Evolutionary conservation across 2,888 invertebrate species (phyloP).

Genomic region (Balanococcus diminutus): DNA sequence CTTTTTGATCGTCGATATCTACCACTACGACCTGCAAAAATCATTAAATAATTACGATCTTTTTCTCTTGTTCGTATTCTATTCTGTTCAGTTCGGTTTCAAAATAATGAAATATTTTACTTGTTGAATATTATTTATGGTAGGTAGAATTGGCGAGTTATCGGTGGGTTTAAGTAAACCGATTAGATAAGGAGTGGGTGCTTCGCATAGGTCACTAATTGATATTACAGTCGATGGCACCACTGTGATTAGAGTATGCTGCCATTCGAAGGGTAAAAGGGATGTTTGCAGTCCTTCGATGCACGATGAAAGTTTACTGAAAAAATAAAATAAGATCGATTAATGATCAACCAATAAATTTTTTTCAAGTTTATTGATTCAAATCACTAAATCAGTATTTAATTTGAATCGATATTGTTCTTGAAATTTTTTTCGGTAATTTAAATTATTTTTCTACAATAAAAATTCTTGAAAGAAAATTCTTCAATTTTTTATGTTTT

Average conservation of each 20-base stretch:
- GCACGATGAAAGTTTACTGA: slow-evolving; percentile 73
- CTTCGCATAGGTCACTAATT: slow-evolving; percentile 70
- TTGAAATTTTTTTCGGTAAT: no score
- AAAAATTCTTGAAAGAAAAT: no score
- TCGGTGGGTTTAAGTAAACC: slow-evolving; percentile 67
- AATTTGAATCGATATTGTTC: no score
- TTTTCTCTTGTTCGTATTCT: no score
- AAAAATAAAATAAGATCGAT: slow-evolving; percentile 57
- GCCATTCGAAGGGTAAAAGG: slow-evolving; percentile 84
- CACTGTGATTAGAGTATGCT: slow-evolving; percentile 79
- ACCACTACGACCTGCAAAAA: slow-evolving; percentile 73
- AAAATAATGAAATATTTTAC: slow-evolving; percentile 61
- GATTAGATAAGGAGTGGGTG: slow-evolving; percentile 79
- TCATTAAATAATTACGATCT: slow-evolving; percentile 38
- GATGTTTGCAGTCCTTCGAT: slow-evolving; percentile 76
- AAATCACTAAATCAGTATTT: no score
- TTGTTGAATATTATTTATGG: slow-evolving; percentile 64
- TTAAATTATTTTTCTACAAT: no score
- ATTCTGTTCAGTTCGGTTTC: no score
- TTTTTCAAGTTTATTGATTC: no score
- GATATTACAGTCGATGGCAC: slow-evolving; percentile 66
- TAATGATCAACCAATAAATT: not conserved
- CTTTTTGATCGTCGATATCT: slow-evolving; percentile 71
- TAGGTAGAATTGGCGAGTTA: slow-evolving; percentile 56
- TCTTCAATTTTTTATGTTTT: no score